phyloP scores from a whole-genome alignment of 2,888 invertebrate genomes.

The Himalopsyche anomala region DNA sequence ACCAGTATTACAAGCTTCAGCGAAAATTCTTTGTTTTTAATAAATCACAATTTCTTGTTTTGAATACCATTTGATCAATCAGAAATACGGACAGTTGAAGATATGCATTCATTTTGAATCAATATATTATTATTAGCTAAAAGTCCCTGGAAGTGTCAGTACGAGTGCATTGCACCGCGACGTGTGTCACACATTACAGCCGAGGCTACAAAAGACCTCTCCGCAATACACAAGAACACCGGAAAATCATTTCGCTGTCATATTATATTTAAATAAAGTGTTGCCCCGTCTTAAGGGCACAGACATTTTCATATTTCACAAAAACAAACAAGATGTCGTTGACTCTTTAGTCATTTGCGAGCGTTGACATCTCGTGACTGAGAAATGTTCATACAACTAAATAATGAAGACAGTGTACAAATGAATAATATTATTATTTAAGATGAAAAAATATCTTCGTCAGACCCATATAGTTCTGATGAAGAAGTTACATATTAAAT shows the following conservation, averaged over 20 bases:
- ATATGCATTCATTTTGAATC: no score
- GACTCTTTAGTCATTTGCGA: neutral
- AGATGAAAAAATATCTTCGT: no score
- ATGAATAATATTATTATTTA: no score
- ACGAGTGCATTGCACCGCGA: constrained; percentile 38
- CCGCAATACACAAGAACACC: neutral
- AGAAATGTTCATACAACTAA: no score
- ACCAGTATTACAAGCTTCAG: no score
- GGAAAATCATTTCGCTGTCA: constrained; percentile 11
- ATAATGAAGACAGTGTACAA: no score
- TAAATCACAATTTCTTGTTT: no score
- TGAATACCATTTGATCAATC: no score
- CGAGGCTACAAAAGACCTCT: constrained; percentile 23
- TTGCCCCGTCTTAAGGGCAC: neutral
- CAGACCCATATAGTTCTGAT: no score
- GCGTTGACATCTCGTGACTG: neutral
- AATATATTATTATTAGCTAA: neutral
- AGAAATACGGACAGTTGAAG: no score
- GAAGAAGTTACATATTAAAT: no score
- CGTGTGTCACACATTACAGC: constrained; percentile 40
- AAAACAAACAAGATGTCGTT: neutral
- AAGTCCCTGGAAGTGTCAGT: constrained; percentile 25
- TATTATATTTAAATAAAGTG: neutral
- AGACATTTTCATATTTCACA: neutral
- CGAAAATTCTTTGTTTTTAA: no score